Evolutionary conservation across 2,113 vertebrate genomes (phyloP), one percentile per base, ranked within the genome.

Genomic region (Lota lota): DNA sequence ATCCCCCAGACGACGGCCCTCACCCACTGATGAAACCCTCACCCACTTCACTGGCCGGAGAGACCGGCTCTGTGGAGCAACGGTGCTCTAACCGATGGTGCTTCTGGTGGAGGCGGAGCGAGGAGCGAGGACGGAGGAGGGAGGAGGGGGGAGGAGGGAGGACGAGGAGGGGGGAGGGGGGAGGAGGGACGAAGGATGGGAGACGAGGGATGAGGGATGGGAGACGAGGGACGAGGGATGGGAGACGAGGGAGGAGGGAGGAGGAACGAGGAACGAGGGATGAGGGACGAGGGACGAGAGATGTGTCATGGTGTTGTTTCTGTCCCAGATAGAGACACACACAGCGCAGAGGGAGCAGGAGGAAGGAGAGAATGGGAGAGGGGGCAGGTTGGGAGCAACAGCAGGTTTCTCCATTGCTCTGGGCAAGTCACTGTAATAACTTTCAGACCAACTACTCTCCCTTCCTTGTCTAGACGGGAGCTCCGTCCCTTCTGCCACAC

Each of bases 381-480:
- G 73, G 60, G 68, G 70, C 73, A 90, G 86, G 77, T 86, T 82
- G 76, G 82, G 79, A 86, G 88, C 85, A 87, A 85, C 87, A 83
- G 83, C 88, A 85, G 83, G 85, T 87, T 88, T 86, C 81, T 82
- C 76, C 83, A 83, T 88, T 83, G 83, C 89, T 87, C 68, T 72
- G 81, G 81, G 88, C 76, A 57, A 83, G 80, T 69, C 51, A 70
- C 79, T 77, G 28, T 91, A 90, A 91, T 90, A 85, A 88, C 84
- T 91, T 90, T 88, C 90, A 92, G 89, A 83, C 80, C 75, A 64
- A 67, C 77, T 61, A 75, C 75, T 70, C 66, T 57, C 64, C 7
- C 65, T 68, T 18, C 20, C 17, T 60, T 22, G 76, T 85, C 85
- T 78, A 82, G 78, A 77, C 40, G 40, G 40, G 77, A 77, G 74